Percentiles rank a stretch among this genome's conserved stretches.
Evolutionary conservation across 92 coral and sea anemone species (phyloP).

Genomic region (Blastomussa wellsi): DNA sequence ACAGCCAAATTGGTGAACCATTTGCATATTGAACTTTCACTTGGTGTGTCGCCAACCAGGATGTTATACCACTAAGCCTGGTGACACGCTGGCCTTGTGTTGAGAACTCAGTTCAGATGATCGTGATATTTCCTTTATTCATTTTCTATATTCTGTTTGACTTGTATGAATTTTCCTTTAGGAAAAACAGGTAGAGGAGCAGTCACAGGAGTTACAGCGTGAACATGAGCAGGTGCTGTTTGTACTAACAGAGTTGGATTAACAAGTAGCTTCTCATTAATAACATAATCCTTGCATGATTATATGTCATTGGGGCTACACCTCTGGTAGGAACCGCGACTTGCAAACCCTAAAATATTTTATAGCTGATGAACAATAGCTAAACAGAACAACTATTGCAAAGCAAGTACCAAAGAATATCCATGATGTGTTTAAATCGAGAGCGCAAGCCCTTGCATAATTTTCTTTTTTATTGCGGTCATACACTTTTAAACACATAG

Average conservation of each 20-base stretch:
- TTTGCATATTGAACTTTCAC: too few species aligned
- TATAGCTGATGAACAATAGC: too few species aligned
- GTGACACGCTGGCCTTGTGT: not conserved
- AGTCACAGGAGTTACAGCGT: conserved; percentile 7
- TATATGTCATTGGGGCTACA: not conserved
- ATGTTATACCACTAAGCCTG: too few species aligned
- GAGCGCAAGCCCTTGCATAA: too few species aligned
- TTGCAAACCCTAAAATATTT: too few species aligned
- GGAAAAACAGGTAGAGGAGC: conserved; percentile 36
- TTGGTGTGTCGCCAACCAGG: too few species aligned
- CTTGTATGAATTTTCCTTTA: not conserved
- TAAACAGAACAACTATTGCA: too few species aligned
- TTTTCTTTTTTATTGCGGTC: too few species aligned
- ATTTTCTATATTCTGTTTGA: not conserved
- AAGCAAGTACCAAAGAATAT: too few species aligned
- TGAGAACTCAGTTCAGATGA: not conserved
- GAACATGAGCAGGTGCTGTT: conserved; percentile 19
- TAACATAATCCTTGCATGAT: not conserved
- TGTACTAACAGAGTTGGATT: not conserved
- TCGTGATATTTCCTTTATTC: not conserved
- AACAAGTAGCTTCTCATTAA: not conserved
- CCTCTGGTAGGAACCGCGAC: too few species aligned
- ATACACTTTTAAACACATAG: too few species aligned
- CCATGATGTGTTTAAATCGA: too few species aligned
- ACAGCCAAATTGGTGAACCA: not conserved